A percentile compares a stretch with the other conserved stretches of the same genome.
phyloP scores from a whole-genome alignment of 2,113 vertebrate species.

The Clupea harengus region DNA sequence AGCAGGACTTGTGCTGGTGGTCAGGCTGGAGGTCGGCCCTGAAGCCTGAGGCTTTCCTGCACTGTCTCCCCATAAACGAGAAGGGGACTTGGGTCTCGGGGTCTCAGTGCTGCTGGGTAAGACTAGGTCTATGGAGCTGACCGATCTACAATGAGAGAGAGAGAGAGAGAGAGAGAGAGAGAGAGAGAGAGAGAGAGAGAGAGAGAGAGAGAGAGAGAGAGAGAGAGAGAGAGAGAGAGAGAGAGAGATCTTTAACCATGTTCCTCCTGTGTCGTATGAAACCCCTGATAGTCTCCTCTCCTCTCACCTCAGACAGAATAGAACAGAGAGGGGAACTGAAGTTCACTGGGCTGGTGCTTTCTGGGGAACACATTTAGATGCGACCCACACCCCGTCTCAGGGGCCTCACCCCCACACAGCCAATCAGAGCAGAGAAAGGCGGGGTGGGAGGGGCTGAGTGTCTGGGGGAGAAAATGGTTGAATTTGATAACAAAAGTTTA shows the following conservation, averaged over 20 bases:
- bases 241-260: background rate
- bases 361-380: constrained; percentile 45
- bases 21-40: background rate
- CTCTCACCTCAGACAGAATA: constrained; percentile 41
- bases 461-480: constrained; percentile 56
- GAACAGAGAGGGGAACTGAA: constrained; percentile 29
- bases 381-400: constrained; percentile 54
- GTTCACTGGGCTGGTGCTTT: constrained; percentile 30
- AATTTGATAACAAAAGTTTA: constrained; percentile 22
- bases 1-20: background rate
- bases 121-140: background rate
- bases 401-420: constrained; percentile 38
- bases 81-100: constrained; percentile 4
- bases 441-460: constrained; percentile 56
- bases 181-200: too few relatives aligned
- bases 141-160: constrained; percentile 9
- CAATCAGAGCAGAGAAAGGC: constrained; percentile 53
- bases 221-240: too few relatives aligned
- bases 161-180: too few relatives aligned
- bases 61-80: background rate
- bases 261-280: background rate
- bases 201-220: too few relatives aligned
- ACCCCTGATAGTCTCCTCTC: background rate
- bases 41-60: background rate
- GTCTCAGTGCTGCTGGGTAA: background rate